A percentile compares a stretch with the other conserved stretches of the same genome.
Conservation (phyloP, 2,797 vertebrate species). For the Tadarida brasiliensis region DNA sequence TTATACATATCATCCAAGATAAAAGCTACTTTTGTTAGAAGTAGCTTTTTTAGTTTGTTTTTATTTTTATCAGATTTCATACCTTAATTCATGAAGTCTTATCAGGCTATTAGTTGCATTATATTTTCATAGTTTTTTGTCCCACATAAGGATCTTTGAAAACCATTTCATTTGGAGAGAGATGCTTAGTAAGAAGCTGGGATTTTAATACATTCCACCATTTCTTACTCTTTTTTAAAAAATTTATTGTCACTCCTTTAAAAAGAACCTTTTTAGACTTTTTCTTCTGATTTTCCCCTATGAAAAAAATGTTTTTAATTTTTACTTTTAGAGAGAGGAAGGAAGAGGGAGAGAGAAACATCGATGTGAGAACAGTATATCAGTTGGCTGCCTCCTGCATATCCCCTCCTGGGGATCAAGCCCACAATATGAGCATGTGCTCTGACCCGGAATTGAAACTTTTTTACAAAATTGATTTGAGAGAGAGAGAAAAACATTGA, state of each 20-base stretch:
- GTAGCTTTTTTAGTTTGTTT: not conserved
- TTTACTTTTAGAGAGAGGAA: not conserved
- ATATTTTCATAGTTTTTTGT: not conserved
- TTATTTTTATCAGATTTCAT: conserved; percentile 16
- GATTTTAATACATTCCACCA: not conserved
- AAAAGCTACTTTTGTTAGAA: not conserved
- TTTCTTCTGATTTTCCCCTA: not conserved
- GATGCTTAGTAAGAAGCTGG: not conserved
- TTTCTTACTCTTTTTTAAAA: not conserved
- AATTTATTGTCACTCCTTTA: not conserved
- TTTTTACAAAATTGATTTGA: not conserved
- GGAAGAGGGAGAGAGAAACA: not conserved
- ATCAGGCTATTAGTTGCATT: not conserved
- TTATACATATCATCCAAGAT: not conserved
- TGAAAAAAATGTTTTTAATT: not conserved
- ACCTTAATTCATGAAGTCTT: conserved; percentile 10
- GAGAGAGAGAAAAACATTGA: not conserved
- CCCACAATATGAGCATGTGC: not conserved
- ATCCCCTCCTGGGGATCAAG: not conserved
- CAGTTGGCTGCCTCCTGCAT: not conserved
- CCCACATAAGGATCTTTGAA: not conserved
- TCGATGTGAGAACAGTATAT: not conserved
- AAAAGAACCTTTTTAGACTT: not conserved
- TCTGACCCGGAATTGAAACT: not conserved
- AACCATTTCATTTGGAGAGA: conserved; percentile 15